A percentile compares a stretch with the other conserved stretches of the same genome.
Conservation (phyloP, 2,888 invertebrate species). For the Congeria kusceri region DNA sequence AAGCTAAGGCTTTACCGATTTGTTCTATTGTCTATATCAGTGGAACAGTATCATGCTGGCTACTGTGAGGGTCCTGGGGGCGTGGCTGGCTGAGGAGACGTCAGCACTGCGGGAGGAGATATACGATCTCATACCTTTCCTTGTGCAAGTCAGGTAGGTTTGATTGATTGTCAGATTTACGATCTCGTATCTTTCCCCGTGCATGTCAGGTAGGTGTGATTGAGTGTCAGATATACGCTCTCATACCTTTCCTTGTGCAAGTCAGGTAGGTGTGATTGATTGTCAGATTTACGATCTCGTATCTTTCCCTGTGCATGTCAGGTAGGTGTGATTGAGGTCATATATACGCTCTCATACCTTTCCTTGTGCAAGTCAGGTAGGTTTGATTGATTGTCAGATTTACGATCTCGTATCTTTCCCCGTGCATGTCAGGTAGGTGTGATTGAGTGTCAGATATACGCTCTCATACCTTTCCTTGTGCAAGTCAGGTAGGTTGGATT, state of each 20-base stretch:
- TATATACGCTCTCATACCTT: conserved; percentile 74
- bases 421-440: conserved; percentile 25
- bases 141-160: conserved; percentile 71
- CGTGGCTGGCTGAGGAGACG: conserved; percentile 78
- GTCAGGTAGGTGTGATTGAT: no score
- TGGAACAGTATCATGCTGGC: conserved; percentile 68
- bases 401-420: no score
- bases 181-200: no score
- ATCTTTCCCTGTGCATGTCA: no score
- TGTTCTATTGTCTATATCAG: conserved; percentile 15
- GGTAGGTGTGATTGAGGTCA: no score
- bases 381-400: no score
- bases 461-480: conserved; percentile 72
- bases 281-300: conserved; percentile 10
- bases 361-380: conserved; percentile 71
- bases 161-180: no score
- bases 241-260: conserved; percentile 73
- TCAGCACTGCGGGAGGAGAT: conserved; percentile 69
- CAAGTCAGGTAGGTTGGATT: conserved; percentile 74
- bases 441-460: no score
- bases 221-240: conserved; percentile 68
- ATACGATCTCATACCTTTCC: conserved; percentile 73
- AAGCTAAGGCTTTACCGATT: no score
- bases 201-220: no score
- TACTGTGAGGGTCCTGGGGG: conserved; percentile 72